Conservation (phyloP, 2,113 vertebrate species). For the Athene cunicularia region DNA sequence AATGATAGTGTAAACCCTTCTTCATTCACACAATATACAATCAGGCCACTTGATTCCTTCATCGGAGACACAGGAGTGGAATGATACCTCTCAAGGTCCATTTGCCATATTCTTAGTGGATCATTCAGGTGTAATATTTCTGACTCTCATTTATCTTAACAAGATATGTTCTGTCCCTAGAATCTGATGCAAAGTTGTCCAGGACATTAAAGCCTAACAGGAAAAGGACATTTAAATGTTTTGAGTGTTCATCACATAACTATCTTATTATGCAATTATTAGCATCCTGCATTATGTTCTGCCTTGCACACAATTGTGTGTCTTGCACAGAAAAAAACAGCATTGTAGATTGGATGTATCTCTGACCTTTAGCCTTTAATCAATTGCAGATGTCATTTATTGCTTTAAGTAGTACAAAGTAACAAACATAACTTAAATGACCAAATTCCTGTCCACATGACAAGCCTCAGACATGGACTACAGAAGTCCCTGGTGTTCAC, state of each 20-base stretch:
- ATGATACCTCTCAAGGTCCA: not conserved
- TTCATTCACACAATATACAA: not conserved
- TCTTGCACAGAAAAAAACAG: not conserved
- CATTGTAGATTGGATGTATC: not conserved
- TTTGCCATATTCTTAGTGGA: not conserved
- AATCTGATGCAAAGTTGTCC: not conserved
- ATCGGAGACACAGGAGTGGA: not conserved
- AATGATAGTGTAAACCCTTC: not conserved
- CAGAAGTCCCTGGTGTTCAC: not conserved
- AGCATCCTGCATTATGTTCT: not conserved
- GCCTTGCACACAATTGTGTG: not conserved
- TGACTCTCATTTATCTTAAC: not conserved
- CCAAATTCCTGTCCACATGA: not conserved
- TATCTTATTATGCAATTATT: not conserved
- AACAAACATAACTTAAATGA: not conserved
- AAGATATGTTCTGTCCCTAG: not conserved
- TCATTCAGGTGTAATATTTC: not conserved
- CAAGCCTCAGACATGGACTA: not conserved
- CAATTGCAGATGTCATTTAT: not conserved
- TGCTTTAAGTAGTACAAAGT: not conserved
- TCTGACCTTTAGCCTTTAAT: not conserved
- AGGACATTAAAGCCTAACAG: not conserved
- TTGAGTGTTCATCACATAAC: not conserved
- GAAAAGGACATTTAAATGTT: not conserved
- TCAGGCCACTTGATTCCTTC: not conserved